phyloP scores from a whole-genome alignment of 2,888 invertebrate genomes.

The Stenolophus ochropezus region DNA sequence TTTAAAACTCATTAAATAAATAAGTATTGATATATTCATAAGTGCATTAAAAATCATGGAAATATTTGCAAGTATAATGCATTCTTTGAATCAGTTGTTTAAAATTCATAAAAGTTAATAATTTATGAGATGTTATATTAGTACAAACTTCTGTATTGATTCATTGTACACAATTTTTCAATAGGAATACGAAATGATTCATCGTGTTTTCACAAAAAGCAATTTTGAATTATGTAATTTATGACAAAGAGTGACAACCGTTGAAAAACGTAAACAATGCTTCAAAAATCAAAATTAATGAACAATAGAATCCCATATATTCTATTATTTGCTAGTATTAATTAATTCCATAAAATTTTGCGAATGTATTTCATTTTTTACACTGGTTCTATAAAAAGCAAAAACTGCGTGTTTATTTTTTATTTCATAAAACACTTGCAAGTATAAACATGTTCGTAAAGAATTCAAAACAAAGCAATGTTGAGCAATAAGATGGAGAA shows the following conservation, averaged over 20 bases:
- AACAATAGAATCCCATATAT: background rate
- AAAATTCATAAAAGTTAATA: conserved; percentile 11
- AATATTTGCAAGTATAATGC: conserved; percentile 13
- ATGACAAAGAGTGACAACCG: background rate
- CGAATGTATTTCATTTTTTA: background rate
- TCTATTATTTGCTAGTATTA: background rate
- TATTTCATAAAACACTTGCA: background rate
- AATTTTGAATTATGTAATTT: conserved; percentile 11
- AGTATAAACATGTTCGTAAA: background rate
- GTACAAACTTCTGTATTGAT: conserved; percentile 11
- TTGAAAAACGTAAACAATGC: background rate
- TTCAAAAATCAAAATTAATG: background rate
- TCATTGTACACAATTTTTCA: background rate
- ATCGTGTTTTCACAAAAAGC: conserved; percentile 8
- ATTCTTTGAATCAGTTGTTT: conserved; percentile 2
- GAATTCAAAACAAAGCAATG: background rate
- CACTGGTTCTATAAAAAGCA: background rate
- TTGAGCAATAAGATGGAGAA: background rate
- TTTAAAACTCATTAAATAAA: background rate
- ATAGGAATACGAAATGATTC: background rate
- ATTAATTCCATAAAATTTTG: background rate
- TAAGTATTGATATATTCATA: background rate
- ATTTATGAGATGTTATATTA: conserved; percentile 4
- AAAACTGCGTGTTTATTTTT: background rate
- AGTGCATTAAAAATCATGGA: background rate